Evolutionary conservation across 2,113 vertebrate genomes (phyloP).

Genomic region (Gadus macrocephalus): DNA sequence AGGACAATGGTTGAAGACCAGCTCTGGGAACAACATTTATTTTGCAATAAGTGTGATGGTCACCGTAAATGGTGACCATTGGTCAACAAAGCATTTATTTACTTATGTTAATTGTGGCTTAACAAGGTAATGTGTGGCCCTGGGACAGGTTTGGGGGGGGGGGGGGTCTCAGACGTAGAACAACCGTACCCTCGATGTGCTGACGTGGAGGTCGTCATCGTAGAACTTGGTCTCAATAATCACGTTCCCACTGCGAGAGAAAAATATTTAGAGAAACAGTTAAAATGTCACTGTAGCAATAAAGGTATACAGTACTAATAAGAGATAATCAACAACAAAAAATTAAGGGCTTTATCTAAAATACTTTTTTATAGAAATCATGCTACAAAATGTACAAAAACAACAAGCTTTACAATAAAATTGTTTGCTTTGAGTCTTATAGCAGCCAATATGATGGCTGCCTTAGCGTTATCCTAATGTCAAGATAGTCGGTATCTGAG

Average conservation of each 20-base stretch:
- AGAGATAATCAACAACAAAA: background rate
- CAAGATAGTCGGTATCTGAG: background rate
- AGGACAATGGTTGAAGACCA: too few relatives aligned
- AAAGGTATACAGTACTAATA: background rate
- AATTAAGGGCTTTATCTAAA: background rate
- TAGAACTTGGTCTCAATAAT: slow-evolving; percentile 99
- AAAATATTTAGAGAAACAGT: slow-evolving; percentile 18
- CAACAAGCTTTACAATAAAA: background rate
- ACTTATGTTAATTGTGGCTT: slow-evolving; percentile 33
- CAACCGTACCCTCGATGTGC: slow-evolving; percentile 96
- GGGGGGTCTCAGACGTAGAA: slow-evolving; percentile 88
- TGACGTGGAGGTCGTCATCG: slow-evolving; percentile 96
- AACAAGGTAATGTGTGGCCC: slow-evolving; percentile 34
- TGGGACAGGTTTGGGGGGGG: slow-evolving; percentile 34
- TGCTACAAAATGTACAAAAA: too few relatives aligned
- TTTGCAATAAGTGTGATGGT: too few relatives aligned
- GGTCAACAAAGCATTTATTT: too few relatives aligned
- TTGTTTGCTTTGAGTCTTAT: background rate
- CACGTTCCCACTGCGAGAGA: slow-evolving; percentile 86
- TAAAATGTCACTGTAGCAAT: background rate
- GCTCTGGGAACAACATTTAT: too few relatives aligned
- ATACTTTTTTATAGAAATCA: too few relatives aligned
- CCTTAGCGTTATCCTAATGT: background rate
- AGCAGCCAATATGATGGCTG: background rate
- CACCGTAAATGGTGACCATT: too few relatives aligned